Conservation (phyloP, 2,888 invertebrate species). For the Tetragonula carbonaria region DNA sequence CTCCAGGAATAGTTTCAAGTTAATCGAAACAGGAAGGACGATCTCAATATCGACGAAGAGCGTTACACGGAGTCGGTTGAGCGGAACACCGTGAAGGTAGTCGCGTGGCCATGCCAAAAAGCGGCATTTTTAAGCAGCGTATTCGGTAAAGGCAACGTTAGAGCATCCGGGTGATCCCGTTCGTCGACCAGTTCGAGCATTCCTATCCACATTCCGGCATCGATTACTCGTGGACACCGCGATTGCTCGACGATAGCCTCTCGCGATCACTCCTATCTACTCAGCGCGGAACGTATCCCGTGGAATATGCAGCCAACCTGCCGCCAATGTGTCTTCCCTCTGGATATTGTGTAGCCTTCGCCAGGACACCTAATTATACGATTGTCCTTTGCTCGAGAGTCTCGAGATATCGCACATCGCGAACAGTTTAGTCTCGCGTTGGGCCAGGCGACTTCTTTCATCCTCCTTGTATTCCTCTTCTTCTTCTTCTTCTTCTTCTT, state of each 20-base stretch:
- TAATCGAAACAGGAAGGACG: background rate
- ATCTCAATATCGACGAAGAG: no score
- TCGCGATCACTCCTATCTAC: constrained; percentile 31
- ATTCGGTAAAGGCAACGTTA: constrained; percentile 27
- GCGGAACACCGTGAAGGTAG: background rate
- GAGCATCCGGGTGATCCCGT: constrained; percentile 61
- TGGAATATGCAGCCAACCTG: constrained; percentile 41
- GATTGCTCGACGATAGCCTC: constrained; percentile 58
- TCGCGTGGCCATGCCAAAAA: constrained; percentile 16
- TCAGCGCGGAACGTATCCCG: constrained; percentile 4
- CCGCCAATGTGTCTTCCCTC: constrained; percentile 75
- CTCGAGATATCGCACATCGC: constrained; percentile 71
- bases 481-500: constrained; percentile 23
- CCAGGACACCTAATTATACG: constrained; percentile 82
- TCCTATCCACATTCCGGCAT: constrained; percentile 70
- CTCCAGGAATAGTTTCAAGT: background rate
- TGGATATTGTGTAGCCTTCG: constrained; percentile 76
- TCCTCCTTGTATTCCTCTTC: constrained; percentile 22
- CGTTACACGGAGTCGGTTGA: background rate
- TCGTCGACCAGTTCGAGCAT: constrained; percentile 57
- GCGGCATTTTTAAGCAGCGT: constrained; percentile 30
- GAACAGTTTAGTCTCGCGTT: constrained; percentile 73
- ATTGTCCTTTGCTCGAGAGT: constrained; percentile 80
- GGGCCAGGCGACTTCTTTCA: constrained; percentile 56
- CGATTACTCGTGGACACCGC: constrained; percentile 70